A percentile compares a stretch with the other conserved stretches of the same genome.
phyloP scores from a whole-genome alignment of 2,113 vertebrate species.

The Pongo pygmaeus region DNA sequence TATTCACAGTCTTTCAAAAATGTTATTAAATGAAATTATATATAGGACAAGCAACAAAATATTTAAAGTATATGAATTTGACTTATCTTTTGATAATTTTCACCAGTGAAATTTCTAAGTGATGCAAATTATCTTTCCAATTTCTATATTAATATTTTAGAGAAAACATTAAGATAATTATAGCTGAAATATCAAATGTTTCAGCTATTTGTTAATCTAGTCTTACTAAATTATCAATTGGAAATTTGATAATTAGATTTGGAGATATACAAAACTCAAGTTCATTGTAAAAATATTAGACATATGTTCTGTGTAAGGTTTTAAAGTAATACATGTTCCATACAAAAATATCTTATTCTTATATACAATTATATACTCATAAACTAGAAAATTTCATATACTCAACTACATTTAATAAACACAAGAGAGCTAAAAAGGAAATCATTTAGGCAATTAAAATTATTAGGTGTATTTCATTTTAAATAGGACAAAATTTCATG shows the following conservation, averaged over 20 bases:
- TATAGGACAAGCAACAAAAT: not conserved
- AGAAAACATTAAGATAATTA: slow-evolving; percentile 15
- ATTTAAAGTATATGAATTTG: not conserved
- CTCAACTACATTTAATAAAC: slow-evolving; percentile 40
- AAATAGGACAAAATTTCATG: slow-evolving; percentile 20
- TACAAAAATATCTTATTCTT: slow-evolving; percentile 14
- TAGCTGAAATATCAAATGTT: slow-evolving; percentile 21
- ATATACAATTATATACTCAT: not conserved
- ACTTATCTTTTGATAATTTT: not conserved
- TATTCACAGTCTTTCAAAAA: slow-evolving; percentile 14
- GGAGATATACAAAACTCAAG: not conserved
- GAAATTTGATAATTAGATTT: slow-evolving; percentile 20
- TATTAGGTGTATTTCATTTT: slow-evolving; percentile 35
- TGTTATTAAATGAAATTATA: not conserved
- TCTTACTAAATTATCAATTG: slow-evolving; percentile 1
- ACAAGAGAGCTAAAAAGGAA: slow-evolving; percentile 20
- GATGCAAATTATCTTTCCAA: slow-evolving; percentile 3
- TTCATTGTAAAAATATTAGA: slow-evolving; percentile 32
- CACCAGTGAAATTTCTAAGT: not conserved
- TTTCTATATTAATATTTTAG: slow-evolving; percentile 20
- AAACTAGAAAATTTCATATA: slow-evolving; percentile 53
- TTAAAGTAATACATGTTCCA: slow-evolving; percentile 22
- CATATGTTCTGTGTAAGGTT: not conserved
- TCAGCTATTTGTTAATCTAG: slow-evolving; percentile 31
- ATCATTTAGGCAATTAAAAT: not conserved